Base-by-base conservation (phyloP, 2,797 vertebrate genomes). In the Champsocephalus gunnari region DNA sequence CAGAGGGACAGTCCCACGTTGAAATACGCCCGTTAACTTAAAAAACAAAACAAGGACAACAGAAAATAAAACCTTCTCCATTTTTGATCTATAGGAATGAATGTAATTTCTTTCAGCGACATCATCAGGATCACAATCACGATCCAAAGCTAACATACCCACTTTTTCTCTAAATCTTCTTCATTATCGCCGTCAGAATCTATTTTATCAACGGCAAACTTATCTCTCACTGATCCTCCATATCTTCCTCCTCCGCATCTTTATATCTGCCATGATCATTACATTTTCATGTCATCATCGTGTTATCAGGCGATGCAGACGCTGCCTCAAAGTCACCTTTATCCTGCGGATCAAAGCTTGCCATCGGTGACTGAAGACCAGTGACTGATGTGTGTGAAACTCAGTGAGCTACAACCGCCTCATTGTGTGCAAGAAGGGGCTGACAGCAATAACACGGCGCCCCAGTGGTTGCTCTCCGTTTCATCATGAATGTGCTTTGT, bases 401-500 rank as follows among this genome's bases (percentile, higher is more conserved):
- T 80, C 7, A 11, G 60, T 12, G 80, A 79, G 54, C 62, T 55
- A 45, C 71, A 72, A 50, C 44, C 68, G 69, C 45, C 53, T 78
- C 65, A 71, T 59, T 75, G 79, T 71, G 63, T 78, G 63, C 49
- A 71, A 82, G 79, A 71, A 79, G 70, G 58, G 51, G 14, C 70
- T 88, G 87, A 85, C 79, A 73, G 62, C 79, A 73, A 60, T 79
- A 63, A 66, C 58, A 66, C 78, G 12, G 34, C 64, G 32, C 66
- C 60, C 45, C 54, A 13, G 67, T 1, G 50, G 72, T 94, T 94
- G 82, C 91, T 13, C 48, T 48, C 64, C 75, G 78, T 94, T 94
- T 90, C 94, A 93, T 94, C 92, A 94, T 84, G 69, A 80, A 4
- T 56, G 38, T 34, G 71, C 82, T 86, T 85, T 80, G 73, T 87